Evolutionary conservation across 2,888 invertebrate genomes (phyloP), one percentile per base, ranked within the genome.

Genomic region (Plagiodera versicolora): DNA sequence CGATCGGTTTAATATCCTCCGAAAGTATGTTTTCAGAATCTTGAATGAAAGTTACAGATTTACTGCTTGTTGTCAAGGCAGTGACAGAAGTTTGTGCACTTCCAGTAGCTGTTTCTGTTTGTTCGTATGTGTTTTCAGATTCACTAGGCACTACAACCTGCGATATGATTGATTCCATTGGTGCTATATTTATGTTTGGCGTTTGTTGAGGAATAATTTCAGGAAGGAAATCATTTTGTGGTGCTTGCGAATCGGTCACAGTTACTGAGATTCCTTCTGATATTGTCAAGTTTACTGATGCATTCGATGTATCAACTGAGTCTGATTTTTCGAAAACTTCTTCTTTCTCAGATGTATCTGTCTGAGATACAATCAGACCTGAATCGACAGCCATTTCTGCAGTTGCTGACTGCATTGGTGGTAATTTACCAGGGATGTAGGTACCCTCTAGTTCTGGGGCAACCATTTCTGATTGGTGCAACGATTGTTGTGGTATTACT

Each of bases 361-460:
- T 79, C 75, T 86, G 82, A 17, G 80, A 80, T 17, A 89, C 80
- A 9, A 86, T 75, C 45, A 89, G 75, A 60, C 87, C 83, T 76
- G 89, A 87, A 70, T 84, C 86, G 2, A 83, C 82, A 4, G 85
- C 83, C 56, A 90, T 76, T 67, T 83, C 82, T 1, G 87, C 66
- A 57, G 82, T 82, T 9, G 88, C 90, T 73, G 81, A 83, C 80
- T 89, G 87, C 61, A 80, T 75, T 10, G 84, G 82, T 46, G 89
- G 89, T 60, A 86, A 67, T 75, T 85, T 85, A 10, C 84, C 82
- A 1, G 84, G 82, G 17, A 84, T 76, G 63, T 87, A 83, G 18
- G 83, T 81, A 1, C 87, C 88, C 82, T 90, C 90, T 64, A 85
- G 84, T 79, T 91, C 91, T 62, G 88, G 86, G 0, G 87, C 83